These are phyloP conservation scores for Psittacula echo DNA, from an alignment of 2,797 vertebrate species.

Conservation along the genomic window DNA sequence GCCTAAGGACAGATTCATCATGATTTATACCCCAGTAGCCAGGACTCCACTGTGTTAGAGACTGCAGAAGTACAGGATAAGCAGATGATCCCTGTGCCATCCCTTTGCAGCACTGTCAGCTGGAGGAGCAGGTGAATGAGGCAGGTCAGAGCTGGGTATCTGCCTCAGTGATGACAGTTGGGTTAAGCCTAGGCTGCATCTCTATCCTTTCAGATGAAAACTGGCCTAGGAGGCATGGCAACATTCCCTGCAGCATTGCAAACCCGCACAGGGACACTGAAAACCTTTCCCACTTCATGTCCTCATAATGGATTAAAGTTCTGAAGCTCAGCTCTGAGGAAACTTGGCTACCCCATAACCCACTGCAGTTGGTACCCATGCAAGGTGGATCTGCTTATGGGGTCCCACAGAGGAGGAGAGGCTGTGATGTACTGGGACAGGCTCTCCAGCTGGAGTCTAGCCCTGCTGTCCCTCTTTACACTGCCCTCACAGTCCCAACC, in stretches of 20 bases:
- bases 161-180: not conserved
- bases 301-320: not conserved
- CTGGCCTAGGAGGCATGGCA: not conserved
- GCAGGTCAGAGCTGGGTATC: not conserved
- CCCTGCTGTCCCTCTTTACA: not conserved
- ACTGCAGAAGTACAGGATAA: not conserved
- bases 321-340: not conserved
- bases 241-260: not conserved
- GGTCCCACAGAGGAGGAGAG: not conserved
- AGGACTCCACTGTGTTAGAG: not conserved
- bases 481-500: not conserved
- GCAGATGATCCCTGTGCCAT: not conserved
- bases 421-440: not conserved
- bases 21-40: not conserved
- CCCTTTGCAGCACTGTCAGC: not conserved
- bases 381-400: not conserved
- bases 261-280: not conserved
- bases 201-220: not conserved
- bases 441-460: not conserved
- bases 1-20: conserved; percentile 15
- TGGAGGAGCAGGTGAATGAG: not conserved
- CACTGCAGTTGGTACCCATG: not conserved
- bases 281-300: not conserved
- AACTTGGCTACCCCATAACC: not conserved
- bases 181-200: not conserved